These are phyloP conservation scores for Teleopsis dalmanni DNA, from an alignment of 1,140 invertebrate species.

Conservation along the genomic window DNA sequence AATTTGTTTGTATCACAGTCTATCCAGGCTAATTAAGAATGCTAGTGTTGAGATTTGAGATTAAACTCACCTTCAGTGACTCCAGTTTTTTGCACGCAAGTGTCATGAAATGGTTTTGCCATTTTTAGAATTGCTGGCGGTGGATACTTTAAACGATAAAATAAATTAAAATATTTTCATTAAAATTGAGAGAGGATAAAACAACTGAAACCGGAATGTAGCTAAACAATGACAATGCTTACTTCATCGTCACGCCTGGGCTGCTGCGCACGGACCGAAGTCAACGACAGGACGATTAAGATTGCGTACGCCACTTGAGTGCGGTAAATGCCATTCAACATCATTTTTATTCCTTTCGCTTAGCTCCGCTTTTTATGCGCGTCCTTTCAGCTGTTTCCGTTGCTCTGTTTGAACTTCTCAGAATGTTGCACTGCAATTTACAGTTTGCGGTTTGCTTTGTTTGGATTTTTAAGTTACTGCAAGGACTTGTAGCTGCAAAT, in stretches of 20 bases:
- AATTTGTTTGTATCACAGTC: no score
- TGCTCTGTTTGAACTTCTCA: no score
- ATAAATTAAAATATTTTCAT: constrained; percentile 9
- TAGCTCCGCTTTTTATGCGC: background rate
- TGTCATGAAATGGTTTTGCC: constrained; percentile 36
- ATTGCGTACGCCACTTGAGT: constrained; percentile 22
- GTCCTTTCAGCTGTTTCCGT: no score
- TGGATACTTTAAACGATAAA: constrained; percentile 37
- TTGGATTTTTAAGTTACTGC: no score
- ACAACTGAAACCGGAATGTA: constrained; percentile 14
- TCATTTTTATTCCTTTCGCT: constrained; percentile 30
- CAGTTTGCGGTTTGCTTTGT: no score
- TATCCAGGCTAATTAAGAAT: no score
- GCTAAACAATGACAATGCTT: constrained; percentile 12
- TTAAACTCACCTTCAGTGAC: constrained; percentile 29
- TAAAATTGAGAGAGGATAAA: background rate
- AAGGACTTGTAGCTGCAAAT: no score
- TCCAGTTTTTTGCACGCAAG: constrained; percentile 36
- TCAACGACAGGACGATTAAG: constrained; percentile 37
- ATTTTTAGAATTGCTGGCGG: constrained; percentile 35
- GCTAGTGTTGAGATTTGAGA: no score
- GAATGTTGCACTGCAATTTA: no score
- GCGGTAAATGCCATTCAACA: constrained; percentile 33
- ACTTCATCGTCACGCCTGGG: constrained; percentile 37
- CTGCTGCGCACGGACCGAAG: constrained; percentile 23